A percentile compares a stretch with the other conserved stretches of the same genome.
phyloP scores from a whole-genome alignment of 2,113 vertebrate species.

The Motacilla alba region DNA sequence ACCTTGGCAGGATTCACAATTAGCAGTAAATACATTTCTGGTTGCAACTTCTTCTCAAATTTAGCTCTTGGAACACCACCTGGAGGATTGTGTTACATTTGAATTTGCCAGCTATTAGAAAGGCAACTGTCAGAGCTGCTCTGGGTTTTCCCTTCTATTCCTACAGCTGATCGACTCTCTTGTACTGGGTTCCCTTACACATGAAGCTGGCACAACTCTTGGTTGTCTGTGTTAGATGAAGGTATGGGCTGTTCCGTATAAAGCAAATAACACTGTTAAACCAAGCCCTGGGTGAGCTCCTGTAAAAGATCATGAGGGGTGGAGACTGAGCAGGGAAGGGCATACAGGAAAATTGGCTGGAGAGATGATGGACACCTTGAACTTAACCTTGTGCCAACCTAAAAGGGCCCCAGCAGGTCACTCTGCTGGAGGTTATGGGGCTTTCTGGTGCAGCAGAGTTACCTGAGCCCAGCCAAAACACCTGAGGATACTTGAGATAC shows the following conservation, averaged over 20 bases:
- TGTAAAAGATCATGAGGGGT: neutral
- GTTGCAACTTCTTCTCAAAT: neutral
- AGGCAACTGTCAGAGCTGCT: neutral
- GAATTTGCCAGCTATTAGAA: neutral
- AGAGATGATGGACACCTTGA: neutral
- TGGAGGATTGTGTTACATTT: neutral
- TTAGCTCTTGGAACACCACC: neutral
- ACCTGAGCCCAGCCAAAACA: neutral
- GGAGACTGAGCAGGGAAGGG: neutral
- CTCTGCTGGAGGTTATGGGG: neutral
- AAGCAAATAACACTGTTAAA: neutral
- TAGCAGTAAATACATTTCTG: neutral
- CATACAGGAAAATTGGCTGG: neutral
- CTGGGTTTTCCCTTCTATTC: neutral
- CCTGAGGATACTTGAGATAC: neutral
- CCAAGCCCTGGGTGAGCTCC: fast-evolving
- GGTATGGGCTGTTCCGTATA: neutral
- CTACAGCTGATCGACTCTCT: neutral
- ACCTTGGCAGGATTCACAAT: neutral
- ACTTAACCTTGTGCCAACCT: neutral
- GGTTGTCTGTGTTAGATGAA: neutral
- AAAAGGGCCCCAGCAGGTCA: fast-evolving
- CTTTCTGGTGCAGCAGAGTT: neutral
- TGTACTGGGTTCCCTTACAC: neutral
- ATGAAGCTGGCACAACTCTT: neutral